Evolutionary conservation across 2,113 vertebrate species (phyloP).

Genomic region (Callospermophilus lateralis): DNA sequence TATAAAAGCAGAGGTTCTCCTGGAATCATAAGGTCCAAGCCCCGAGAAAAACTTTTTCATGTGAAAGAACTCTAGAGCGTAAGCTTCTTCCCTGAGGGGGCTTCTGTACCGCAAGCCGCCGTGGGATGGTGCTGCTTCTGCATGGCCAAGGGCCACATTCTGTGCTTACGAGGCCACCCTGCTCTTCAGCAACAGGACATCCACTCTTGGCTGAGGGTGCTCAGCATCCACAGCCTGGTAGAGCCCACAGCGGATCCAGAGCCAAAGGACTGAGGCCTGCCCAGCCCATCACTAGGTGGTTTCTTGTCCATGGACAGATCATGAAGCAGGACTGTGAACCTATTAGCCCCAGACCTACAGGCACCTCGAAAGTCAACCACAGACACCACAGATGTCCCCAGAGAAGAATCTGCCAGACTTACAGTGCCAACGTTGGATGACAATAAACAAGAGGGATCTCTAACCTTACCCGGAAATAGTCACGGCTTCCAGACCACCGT

Average conservation of each 20-base stretch:
- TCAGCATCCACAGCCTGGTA: constrained; percentile 74
- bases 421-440: constrained; percentile 94
- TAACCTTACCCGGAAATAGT: constrained; percentile 93
- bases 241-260: constrained; percentile 92
- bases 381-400: constrained; percentile 94
- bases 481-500: constrained; percentile 64
- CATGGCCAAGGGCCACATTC: constrained; percentile 75
- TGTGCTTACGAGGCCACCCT: constrained; percentile 39
- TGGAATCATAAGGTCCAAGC: too few relatives aligned
- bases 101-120: constrained; percentile 82
- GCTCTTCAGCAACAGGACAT: not conserved
- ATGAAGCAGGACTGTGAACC: constrained; percentile 99
- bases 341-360: constrained; percentile 93
- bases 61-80: constrained; percentile 4
- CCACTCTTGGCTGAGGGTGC: not conserved
- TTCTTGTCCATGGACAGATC: constrained; percentile 92
- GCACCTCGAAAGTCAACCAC: constrained; percentile 95
- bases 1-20: too few relatives aligned
- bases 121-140: constrained; percentile 82
- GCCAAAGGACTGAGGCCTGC: constrained; percentile 98
- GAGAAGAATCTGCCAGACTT: constrained; percentile 94
- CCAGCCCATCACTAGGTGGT: constrained; percentile 96
- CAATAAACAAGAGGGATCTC: constrained; percentile 96
- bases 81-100: not conserved
- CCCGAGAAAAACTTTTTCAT: too few relatives aligned